phyloP scores from a whole-genome alignment of 2,113 vertebrate genomes.

The Synodontis membranacea region DNA sequence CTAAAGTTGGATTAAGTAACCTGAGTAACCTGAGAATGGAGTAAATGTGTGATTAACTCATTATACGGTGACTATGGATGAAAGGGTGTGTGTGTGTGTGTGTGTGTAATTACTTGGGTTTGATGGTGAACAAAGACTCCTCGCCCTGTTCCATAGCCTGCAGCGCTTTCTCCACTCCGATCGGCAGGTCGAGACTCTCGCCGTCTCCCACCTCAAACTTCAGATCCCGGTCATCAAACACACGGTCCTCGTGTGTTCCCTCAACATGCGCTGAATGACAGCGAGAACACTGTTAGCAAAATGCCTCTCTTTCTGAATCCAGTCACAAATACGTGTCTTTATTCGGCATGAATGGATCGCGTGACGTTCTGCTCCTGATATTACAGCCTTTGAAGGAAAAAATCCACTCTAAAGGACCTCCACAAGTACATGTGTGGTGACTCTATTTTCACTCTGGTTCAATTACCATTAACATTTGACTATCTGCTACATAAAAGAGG shows the following conservation, averaged over 20 bases:
- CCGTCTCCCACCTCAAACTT: slow-evolving; percentile 90
- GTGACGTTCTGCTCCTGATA: neutral
- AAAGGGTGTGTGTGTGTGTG: neutral
- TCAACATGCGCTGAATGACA: slow-evolving; percentile 78
- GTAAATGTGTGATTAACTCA: too few species aligned
- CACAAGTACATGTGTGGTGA: too few species aligned
- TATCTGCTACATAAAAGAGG: neutral
- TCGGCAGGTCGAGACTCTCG: slow-evolving; percentile 81
- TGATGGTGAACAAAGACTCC: slow-evolving; percentile 83
- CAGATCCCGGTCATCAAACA: slow-evolving; percentile 88
- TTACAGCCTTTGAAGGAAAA: neutral
- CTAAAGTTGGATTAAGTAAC: neutral
- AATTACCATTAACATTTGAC: neutral
- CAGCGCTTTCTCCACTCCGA: slow-evolving; percentile 87
- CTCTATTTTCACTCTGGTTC: too few species aligned
- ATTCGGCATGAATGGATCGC: neutral
- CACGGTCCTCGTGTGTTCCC: slow-evolving; percentile 73
- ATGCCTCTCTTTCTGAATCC: neutral
- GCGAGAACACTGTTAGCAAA: neutral
- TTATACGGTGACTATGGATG: neutral
- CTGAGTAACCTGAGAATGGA: too few species aligned
- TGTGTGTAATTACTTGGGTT: slow-evolving; percentile 77
- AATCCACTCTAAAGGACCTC: neutral
- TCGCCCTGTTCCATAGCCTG: slow-evolving; percentile 94
- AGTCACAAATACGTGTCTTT: neutral